Evolutionary conservation across 1,140 invertebrate species (phyloP), one percentile per base, ranked within the genome.

Genomic region (Holcopasites calliopsidis): DNA sequence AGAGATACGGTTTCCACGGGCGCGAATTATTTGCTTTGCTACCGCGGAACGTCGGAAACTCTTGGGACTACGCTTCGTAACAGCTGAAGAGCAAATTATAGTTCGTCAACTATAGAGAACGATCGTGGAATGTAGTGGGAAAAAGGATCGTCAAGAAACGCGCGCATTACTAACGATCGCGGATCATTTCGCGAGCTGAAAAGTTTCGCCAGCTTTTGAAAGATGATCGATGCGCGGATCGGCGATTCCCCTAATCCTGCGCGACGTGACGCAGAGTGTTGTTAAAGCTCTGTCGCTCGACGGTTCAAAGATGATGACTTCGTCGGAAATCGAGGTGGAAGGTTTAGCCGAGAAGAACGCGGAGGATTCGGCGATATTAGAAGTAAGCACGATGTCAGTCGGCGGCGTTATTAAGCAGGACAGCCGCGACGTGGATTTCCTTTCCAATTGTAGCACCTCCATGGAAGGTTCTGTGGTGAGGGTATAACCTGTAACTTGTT

Each of bases 391-490:
- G 11, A 90, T 88, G 70, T 76, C 86, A 47, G 84, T 86, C 0
- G 89, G 86, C 42, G 76, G 84, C 8, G 82, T 85, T 66, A 55
- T 84, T 1, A 90, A 89, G 61, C 85, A 87, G 31, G 89, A 90
- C 64, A 88, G 71, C 74, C 88, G 84, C 47, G 91, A 92, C 26
- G 83, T 80, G 13, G 90, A 90, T 81, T 88, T 88, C 77, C 70
- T 91, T 11, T 91, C 91, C 1, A 92, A 91, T 75, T 91, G 88
- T 57, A 92, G 92, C 65, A 91, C 88, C 40, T 92, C 91, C 33
- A 77, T 92, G 10, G 92, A 92, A 57, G 91, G 90, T 50, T 92
- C 91, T 44, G 88, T 92, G 62, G 91, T 92, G 80, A 86, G 84
- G 54, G 75, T 61, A 76, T 79, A 81, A 84, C 69, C 69, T 82